These are phyloP conservation scores for Heliconius melpomene DNA, from an alignment of 1,140 invertebrate genomes.

Conservation along the genomic window DNA sequence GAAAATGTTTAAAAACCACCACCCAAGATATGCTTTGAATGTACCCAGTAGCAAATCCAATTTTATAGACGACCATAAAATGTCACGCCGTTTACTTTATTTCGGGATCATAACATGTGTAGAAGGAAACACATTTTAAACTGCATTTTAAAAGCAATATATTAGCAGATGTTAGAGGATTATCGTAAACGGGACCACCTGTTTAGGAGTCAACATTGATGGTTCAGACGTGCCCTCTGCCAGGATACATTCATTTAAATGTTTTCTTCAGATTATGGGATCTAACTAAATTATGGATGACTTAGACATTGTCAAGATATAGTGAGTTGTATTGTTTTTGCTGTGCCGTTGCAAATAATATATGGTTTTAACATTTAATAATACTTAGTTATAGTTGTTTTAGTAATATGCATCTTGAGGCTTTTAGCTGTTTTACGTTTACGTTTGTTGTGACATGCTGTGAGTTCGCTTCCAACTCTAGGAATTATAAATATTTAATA, in stretches of 20 bases:
- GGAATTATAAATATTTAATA: too few relatives aligned
- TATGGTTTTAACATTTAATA: neutral
- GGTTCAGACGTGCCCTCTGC: constrained; percentile 48
- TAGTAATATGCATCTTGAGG: neutral
- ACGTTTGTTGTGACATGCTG: too few relatives aligned
- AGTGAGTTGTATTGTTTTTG: constrained; percentile 13
- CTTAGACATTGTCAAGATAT: constrained; percentile 21
- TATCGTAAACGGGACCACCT: constrained; percentile 72
- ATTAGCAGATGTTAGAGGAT: constrained; percentile 65
- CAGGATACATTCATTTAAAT: constrained; percentile 64
- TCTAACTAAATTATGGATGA: constrained; percentile 31
- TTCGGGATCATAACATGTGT: constrained; percentile 56
- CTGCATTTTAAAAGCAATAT: constrained; percentile 62
- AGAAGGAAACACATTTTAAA: constrained; percentile 54
- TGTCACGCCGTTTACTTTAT: constrained; percentile 29
- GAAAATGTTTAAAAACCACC: neutral
- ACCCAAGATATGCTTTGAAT: neutral
- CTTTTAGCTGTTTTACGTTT: too few relatives aligned
- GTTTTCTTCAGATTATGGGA: constrained; percentile 46
- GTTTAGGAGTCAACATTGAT: constrained; percentile 56
- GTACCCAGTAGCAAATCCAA: constrained; percentile 18
- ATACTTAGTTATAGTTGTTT: neutral
- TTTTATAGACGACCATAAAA: constrained; percentile 25
- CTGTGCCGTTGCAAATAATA: neutral
- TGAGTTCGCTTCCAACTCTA: too few relatives aligned